A percentile compares a stretch with the other conserved stretches of the same genome.
phyloP scores from a whole-genome alignment of 2,113 vertebrate species.

The Thunnus thynnus region DNA sequence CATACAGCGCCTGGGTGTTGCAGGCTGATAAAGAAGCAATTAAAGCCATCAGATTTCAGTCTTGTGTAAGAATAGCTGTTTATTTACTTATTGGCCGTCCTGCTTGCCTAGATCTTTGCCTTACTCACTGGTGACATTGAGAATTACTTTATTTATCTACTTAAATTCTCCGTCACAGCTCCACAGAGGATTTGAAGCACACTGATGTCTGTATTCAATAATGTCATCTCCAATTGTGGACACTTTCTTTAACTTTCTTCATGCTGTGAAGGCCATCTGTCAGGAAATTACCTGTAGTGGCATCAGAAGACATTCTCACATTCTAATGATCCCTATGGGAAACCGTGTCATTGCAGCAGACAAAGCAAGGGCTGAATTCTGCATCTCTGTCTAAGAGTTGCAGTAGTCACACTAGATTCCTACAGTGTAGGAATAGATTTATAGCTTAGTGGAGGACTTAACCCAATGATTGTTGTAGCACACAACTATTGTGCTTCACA shows the following conservation, averaged over 20 bases:
- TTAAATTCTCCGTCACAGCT: background rate
- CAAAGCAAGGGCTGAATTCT: slow-evolving; percentile 3
- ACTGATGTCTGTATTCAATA: background rate
- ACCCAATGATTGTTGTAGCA: background rate
- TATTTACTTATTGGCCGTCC: slow-evolving; percentile 31
- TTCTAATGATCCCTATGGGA: slow-evolving; percentile 12
- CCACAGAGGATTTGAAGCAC: slow-evolving; percentile 3
- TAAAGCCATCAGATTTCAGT: slow-evolving; percentile 49
- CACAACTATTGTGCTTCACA: background rate
- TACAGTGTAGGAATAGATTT: background rate
- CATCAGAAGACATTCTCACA: slow-evolving; percentile 2
- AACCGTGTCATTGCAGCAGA: background rate
- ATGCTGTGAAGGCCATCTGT: slow-evolving; percentile 31
- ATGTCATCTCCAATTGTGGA: background rate
- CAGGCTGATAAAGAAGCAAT: slow-evolving; percentile 59
- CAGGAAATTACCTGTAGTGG: slow-evolving; percentile 24
- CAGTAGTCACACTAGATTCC: background rate
- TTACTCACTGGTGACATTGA: slow-evolving; percentile 44
- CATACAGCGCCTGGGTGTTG: slow-evolving; percentile 34
- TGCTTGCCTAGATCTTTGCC: slow-evolving; percentile 9
- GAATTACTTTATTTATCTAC: slow-evolving; percentile 31
- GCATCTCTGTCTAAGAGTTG: background rate
- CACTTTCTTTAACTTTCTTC: slow-evolving; percentile 30
- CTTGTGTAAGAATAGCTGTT: slow-evolving; percentile 30
- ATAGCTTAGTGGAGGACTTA: background rate